Base-by-base conservation (phyloP, 2,797 vertebrate species). In the Glyptemys insculpta region DNA sequence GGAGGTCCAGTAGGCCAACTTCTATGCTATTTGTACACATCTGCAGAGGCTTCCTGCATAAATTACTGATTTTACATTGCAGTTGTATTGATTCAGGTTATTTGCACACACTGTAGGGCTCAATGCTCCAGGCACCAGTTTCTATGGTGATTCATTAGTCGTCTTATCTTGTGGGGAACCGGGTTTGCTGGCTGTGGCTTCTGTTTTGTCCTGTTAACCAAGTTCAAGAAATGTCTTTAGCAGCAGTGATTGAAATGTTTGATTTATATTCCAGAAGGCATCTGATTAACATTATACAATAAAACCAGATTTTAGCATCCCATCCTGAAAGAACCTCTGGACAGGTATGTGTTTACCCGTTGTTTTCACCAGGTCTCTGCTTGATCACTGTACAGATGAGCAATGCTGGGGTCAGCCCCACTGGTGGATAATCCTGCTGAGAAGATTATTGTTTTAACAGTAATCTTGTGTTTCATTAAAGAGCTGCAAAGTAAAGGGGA, bases 401-500 rank as follows among this genome's bases (percentile, higher is more conserved):
- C 93, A 95, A 98, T 96, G 93, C 95, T 96, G 90, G 92, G 94
- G 95, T 97, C 94, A 97, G 65, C 89, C 91, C 84, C 94, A 57
- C 89, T 92, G 94, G 87, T 96, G 12, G 6, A 49, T 96, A 97
- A 97, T 97, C 93, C 97, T 96, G 41, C 93, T 97, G 94, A 97
- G 96, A 96, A 96, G 94, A 92, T 98, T 97, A 98, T 91, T 91
- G 95, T 96, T 81, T 98, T 95, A 91, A 93, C 88, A 34, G 94
- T 97, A 97, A 97, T 97, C 97, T 97, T 98, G 93, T 83, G 93
- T 95, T 97, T 95, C 95, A 94, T 95, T 97, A 93, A 95, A 97
- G 94, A 94, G 68, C 86, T 93, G 84, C 85, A 96, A 83, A 97
- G 96, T 94, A 88, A 91, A 65, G 53, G 15, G 76, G 85, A 86